Conservation (phyloP, 2,797 vertebrate species). For the Spinus pinus region DNA sequence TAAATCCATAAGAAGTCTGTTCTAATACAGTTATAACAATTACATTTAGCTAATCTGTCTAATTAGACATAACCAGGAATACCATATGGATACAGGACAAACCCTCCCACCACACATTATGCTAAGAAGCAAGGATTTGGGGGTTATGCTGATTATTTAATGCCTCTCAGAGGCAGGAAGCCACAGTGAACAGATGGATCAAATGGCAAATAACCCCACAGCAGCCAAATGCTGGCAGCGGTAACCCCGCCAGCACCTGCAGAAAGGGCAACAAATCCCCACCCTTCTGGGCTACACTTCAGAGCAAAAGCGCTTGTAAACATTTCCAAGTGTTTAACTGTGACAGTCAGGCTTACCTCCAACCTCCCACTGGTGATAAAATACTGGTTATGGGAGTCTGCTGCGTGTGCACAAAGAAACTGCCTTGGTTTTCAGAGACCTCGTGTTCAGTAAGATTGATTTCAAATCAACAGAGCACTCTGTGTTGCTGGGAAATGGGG, state of each 20-base stretch:
- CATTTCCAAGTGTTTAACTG: background rate
- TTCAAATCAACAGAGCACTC: background rate
- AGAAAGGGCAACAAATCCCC: background rate
- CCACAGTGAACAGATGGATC: background rate
- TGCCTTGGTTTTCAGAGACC: background rate
- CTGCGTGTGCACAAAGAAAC: rapidly evolving
- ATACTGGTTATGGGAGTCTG: background rate
- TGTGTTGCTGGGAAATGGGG: background rate
- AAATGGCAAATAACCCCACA: background rate
- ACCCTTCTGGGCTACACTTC: background rate
- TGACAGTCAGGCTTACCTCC: background rate
- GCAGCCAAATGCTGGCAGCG: background rate
- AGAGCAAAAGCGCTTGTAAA: background rate
- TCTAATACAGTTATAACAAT: background rate
- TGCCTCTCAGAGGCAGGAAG: background rate
- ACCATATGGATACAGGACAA: background rate
- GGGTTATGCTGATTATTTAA: background rate
- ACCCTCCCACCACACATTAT: background rate
- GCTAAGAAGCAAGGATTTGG: background rate
- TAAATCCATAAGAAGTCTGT: background rate
- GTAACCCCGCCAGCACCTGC: background rate
- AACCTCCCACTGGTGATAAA: background rate
- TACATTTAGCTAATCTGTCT: background rate
- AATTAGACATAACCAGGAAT: background rate
- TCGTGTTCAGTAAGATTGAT: background rate